Base-by-base conservation (phyloP, 2,888 invertebrate genomes). In the Phyllotreta cruciferae region DNA sequence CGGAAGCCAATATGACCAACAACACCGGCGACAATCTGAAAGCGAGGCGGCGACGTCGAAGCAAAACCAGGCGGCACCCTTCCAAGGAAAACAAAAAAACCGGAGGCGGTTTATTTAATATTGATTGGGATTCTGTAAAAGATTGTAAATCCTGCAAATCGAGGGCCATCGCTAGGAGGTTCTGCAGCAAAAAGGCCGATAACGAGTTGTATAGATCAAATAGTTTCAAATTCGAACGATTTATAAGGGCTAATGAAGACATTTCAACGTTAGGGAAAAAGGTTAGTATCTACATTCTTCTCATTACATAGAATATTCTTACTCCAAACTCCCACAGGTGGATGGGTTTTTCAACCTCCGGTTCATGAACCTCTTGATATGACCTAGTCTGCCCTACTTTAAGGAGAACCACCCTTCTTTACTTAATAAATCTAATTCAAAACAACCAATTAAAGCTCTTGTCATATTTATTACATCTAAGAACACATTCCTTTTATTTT, bases 221-320 rank as follows among this genome's bases (percentile, higher is more conserved):
- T 80, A 93, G 93, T 82, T 93, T 93, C 84, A 92, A 92, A 83
- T 93, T 93, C 80, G 92, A 93, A 82, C 84, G 92, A 61, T 93
- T 93, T 78, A 89, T 91, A 74, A 84, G 92, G 72, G 88, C 87
- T 73, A 87, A 86, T 77, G 90, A 90, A 52, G 81, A 80, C 64
- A 71, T 76, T 54, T 79, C 80, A 24, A 80, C 80, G 42, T 78
- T 85, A 70, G 87, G 86, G 68, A 90, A 90, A 80, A 90, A 91
- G 90, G 91, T 91, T 77, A 82, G 66, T 63, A 56, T n/a, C 14
- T 14, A 38, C n/a, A n/a, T 24, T 24, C 24, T 24, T 24, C 24
- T 24, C 24, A 24, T 24, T 24, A 24, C 36, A 39, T 37, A 60
- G 38, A 14, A 44, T 54, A 55, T 45, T 41, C 10, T 42, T 36